Percentiles rank a stretch among this genome's conserved stretches.
These are phyloP conservation scores for Noturus placidus DNA, from an alignment of 2,113 vertebrate species.

Conservation along the genomic window DNA sequence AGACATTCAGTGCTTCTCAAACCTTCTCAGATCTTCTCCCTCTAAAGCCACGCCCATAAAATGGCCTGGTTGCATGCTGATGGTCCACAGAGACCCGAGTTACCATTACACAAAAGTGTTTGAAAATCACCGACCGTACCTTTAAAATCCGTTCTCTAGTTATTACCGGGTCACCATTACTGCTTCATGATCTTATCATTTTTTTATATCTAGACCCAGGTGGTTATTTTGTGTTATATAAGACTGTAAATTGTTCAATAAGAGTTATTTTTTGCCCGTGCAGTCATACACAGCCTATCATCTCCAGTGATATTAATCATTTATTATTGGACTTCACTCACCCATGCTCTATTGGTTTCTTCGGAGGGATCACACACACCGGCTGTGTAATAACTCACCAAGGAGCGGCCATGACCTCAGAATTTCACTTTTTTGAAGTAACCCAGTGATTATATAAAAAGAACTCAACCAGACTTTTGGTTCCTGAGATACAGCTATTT, in stretches of 20 bases:
- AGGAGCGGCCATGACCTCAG: not conserved
- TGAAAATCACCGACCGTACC: not conserved
- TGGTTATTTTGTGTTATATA: not conserved
- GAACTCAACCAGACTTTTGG: not conserved
- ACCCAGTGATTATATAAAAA: not conserved
- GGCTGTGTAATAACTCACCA: conserved; percentile 9
- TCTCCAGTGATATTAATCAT: not conserved
- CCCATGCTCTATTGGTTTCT: not conserved
- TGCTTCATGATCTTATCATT: not conserved
- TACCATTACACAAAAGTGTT: not conserved
- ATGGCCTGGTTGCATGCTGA: not conserved
- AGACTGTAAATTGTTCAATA: not conserved
- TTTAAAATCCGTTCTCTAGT: not conserved
- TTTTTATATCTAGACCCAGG: not conserved
- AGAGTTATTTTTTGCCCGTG: not conserved
- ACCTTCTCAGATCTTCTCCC: not conserved
- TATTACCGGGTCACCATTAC: not conserved
- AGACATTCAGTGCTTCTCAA: not conserved
- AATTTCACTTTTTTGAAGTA: conserved; percentile 5
- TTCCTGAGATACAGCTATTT: not conserved
- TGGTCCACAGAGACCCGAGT: not conserved
- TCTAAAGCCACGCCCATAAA: not conserved
- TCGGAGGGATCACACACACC: not conserved
- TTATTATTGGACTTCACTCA: not conserved
- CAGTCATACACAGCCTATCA: not conserved